Evolutionary conservation across 2,888 invertebrate species (phyloP).

Genomic region (Epinotia demarniana): DNA sequence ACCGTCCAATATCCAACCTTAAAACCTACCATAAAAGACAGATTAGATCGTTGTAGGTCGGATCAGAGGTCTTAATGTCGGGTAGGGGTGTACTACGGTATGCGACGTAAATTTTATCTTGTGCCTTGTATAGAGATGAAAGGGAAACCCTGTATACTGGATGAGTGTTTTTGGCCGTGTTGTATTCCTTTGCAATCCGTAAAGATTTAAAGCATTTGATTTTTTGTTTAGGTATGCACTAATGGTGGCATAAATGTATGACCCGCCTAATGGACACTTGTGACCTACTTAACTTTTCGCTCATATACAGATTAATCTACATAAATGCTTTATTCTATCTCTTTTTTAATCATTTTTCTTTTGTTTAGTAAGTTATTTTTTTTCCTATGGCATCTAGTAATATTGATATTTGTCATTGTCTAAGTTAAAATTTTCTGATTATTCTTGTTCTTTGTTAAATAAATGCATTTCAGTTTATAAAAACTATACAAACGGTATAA

Average conservation of each 20-base stretch:
- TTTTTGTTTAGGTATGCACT: neutral
- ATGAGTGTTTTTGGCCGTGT: constrained; percentile 34
- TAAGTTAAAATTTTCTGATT: too few species aligned
- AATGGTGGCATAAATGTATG: neutral
- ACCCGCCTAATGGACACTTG: neutral
- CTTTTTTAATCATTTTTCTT: too few species aligned
- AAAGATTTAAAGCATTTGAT: neutral
- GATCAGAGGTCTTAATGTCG: constrained; percentile 32
- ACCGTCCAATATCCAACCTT: constrained; percentile 28
- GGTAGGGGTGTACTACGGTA: constrained; percentile 66
- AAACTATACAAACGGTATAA: too few species aligned
- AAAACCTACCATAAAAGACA: neutral
- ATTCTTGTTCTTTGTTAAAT: too few species aligned
- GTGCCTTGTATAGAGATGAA: constrained; percentile 63
- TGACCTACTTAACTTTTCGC: neutral
- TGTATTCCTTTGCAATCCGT: constrained; percentile 13
- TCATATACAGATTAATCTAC: too few species aligned
- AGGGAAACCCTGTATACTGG: constrained; percentile 60
- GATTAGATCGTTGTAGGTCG: constrained; percentile 4
- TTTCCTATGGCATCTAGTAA: too few species aligned
- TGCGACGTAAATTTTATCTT: constrained; percentile 67
- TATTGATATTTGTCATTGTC: too few species aligned
- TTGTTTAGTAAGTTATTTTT: too few species aligned
- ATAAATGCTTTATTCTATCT: too few species aligned
- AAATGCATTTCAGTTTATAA: too few species aligned